phyloP scores from a whole-genome alignment of 2,888 invertebrate genomes.

The Melanotus villosus region DNA sequence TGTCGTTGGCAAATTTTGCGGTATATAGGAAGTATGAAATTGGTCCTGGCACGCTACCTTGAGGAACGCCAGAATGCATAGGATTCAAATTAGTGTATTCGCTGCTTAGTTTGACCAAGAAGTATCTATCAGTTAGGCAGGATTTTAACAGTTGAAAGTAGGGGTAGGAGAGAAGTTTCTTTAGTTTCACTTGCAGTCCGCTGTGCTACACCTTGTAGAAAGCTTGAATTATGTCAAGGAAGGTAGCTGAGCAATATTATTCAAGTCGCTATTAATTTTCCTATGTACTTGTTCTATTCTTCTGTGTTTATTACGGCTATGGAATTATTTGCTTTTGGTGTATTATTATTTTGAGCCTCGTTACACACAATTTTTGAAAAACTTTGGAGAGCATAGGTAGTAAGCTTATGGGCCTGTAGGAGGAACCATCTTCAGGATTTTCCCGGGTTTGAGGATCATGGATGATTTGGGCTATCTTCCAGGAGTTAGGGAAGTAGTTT shows the following conservation, averaged over 20 bases:
- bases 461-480: background rate
- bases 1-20: slow-evolving; percentile 33
- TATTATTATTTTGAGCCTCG: background rate
- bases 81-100: background rate
- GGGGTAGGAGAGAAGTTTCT: background rate
- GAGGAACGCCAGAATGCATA: slow-evolving; percentile 35
- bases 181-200: background rate
- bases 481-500: slow-evolving; percentile 5
- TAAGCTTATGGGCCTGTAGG: slow-evolving; percentile 15
- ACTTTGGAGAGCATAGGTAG: slow-evolving; percentile 21
- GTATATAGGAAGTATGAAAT: slow-evolving; percentile 38
- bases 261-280: background rate
- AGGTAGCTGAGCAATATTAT: background rate
- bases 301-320: slow-evolving; percentile 16
- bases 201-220: background rate
- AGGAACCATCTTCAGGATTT: background rate
- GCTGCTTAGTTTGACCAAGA: background rate
- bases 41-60: slow-evolving; percentile 41
- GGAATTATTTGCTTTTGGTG: background rate
- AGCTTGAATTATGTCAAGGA: background rate
- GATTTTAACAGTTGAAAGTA: background rate
- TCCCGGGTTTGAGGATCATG: background rate
- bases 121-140: background rate
- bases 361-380: slow-evolving; percentile 1
- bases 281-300: slow-evolving; percentile 9